phyloP scores from a whole-genome alignment of 2,888 invertebrate genomes.

The Isoperla grammatica region DNA sequence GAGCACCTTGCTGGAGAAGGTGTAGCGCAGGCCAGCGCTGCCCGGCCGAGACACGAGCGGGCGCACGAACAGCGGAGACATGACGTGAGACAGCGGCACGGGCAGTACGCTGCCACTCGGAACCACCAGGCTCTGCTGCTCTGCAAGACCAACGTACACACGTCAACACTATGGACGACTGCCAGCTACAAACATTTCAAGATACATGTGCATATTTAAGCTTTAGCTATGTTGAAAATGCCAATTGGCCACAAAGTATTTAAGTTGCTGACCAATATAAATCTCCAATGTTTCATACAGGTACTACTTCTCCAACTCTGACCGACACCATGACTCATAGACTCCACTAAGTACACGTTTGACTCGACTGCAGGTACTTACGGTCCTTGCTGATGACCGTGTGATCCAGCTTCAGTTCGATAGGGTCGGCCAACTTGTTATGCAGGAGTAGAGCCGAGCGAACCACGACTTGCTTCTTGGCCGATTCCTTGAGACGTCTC shows the following conservation, averaged over 20 bases:
- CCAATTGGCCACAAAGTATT: too few species aligned
- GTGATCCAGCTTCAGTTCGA: constrained; percentile 67
- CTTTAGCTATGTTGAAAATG: too few species aligned
- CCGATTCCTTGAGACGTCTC: constrained; percentile 78
- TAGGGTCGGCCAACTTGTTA: constrained; percentile 67
- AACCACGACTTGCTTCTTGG: constrained; percentile 87
- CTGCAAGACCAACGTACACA: background rate
- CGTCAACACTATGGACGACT: too few species aligned
- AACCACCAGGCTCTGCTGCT: constrained; percentile 35
- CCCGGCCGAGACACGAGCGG: constrained; percentile 50
- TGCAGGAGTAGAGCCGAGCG: constrained; percentile 80
- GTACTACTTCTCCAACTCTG: too few species aligned
- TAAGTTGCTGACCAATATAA: too few species aligned
- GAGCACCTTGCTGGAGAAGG: constrained; percentile 49
- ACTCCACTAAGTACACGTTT: too few species aligned
- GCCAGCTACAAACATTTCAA: too few species aligned
- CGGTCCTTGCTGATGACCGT: constrained; percentile 36
- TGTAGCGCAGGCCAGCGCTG: constrained; percentile 32
- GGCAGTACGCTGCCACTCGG: constrained; percentile 60
- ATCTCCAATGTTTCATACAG: too few species aligned
- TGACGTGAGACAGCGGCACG: constrained; percentile 70
- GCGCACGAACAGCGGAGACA: constrained; percentile 67
- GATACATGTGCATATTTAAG: too few species aligned
- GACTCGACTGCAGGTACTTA: too few species aligned
- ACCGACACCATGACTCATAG: too few species aligned